Conservation (phyloP, 2,888 invertebrate genomes). For the Pollenia angustigena region DNA sequence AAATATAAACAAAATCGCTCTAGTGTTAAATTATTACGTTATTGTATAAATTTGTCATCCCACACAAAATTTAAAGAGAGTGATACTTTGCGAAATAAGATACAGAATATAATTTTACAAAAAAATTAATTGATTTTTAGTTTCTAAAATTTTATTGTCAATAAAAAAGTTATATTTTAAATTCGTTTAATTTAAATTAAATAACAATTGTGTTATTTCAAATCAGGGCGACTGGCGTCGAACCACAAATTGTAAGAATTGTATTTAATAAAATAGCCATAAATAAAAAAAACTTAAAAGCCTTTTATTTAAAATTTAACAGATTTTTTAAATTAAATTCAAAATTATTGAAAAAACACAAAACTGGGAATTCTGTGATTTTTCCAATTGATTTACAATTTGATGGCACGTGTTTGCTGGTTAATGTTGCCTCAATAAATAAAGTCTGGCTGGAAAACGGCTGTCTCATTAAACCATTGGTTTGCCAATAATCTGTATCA, state of each 20-base stretch:
- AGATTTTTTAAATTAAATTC: constrained; percentile 20
- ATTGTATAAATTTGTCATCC: constrained; percentile 24
- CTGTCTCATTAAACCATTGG: constrained; percentile 30
- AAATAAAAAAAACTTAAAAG: not conserved
- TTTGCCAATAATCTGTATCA: not conserved
- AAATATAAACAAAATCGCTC: constrained; percentile 51
- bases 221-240: constrained; percentile 4
- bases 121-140: constrained; percentile 25
- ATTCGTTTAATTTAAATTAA: constrained; percentile 1
- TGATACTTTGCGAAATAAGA: not conserved
- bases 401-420: constrained; percentile 21
- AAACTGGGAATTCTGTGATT: not conserved
- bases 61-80: not conserved
- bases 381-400: constrained; percentile 31
- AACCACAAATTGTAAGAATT: not conserved
- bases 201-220: not conserved
- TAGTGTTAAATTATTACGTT: constrained; percentile 59
- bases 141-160: not conserved
- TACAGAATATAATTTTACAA: not conserved
- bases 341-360: not conserved
- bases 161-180: not conserved
- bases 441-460: not conserved
- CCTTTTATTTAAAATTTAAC: not conserved
- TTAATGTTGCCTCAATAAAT: constrained; percentile 10
- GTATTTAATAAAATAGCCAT: not conserved